Evolutionary conservation across 1,140 invertebrate species (phyloP), one percentile per base, ranked within the genome.

Genomic region (Saccostrea echinata): DNA sequence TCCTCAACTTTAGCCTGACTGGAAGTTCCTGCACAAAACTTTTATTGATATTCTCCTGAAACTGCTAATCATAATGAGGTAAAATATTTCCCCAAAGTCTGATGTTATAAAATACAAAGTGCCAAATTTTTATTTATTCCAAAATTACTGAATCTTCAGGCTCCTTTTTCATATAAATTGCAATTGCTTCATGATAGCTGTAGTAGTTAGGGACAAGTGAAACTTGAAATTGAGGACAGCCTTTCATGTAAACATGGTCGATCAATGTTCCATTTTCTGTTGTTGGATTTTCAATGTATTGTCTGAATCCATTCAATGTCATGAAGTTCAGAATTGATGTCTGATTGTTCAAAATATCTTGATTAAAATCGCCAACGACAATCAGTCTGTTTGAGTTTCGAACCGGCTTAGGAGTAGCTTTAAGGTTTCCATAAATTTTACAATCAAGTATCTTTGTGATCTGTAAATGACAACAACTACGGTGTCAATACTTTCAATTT

Each of bases 301-400:
- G 85, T 76, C 3, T n/a, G n/a, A 33, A 86, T 4, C 85, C 85
- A 24, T 80, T 43, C 1, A 18, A 55, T 52, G 35, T n/a, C 85
- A 86, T 76, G 16, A 80, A 30, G 27, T 52, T 3, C 11, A 27
- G 24, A 51, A 86, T 18, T 27, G 85, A n/a, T 71, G 21, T 27
- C 35, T n/a, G 18, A 16, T 64, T 64, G 24, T 76, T 71, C 6
- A 86, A 80, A 80, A 86, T 86, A 81, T 86, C 43, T 52, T 86
- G 86, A 83, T 86, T 86, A 61, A 86, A 86, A 86, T 86, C 86
- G 4, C 86, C 86, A 24, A 86, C 13, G 12, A 87, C 27, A 24
- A 85, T 35, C 61, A 71, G 33, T 35, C 35, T 71, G 18, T 35
- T n/a, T 43, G 84, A 43, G 8, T 43, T 85, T 85, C 61, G 6